Evolutionary conservation across 2,797 vertebrate genomes (phyloP), one percentile per base, ranked within the genome.

Genomic region (Melanotaenia maccullochi): DNA sequence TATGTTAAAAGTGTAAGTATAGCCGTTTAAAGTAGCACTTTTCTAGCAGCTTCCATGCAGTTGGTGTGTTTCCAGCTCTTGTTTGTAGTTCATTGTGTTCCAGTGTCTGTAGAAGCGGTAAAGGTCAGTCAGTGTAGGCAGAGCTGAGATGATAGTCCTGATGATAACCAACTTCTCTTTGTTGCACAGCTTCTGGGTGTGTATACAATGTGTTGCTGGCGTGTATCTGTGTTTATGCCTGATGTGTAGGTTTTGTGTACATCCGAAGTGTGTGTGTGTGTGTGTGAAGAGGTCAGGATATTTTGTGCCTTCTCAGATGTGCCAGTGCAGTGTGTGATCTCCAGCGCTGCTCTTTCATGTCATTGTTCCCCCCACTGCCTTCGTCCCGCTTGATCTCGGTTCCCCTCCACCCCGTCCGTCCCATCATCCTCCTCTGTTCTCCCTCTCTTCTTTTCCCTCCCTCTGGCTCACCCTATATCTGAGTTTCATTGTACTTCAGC

Each of bases 271-370:
- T 60, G 58, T 61, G 49, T 30, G 32, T 54, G 18, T 68, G 63
- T 70, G 51, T 47, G 72, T 44, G 79, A 24, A 92, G 87, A 90
- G 83, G 89, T 93, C 90, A 93, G 89, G 88, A 74, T 91, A 90
- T 91, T 91, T 91, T 81, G 76, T 82, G 80, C 80, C 76, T 81
- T 87, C 73, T 93, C 85, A 93, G 93, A 93, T 93, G 91, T 93
- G 83, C 78, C 87, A 86, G 79, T 71, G 58, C 76, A 3, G 82
- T 68, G 84, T 93, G 89, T 93, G 93, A 93, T 93, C 91, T 92
- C 88, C 85, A 83, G 85, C 78, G 73, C 58, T n/a, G 47, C 82
- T 62, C 93, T 95, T 95, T 95, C 89, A 94, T 93, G 92, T 92
- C 87, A 92, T 94, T 93, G 93, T 93, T 85, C 85, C 87, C 73